Conservation (phyloP, 2,113 vertebrate species). For the Petroica traversi region DNA sequence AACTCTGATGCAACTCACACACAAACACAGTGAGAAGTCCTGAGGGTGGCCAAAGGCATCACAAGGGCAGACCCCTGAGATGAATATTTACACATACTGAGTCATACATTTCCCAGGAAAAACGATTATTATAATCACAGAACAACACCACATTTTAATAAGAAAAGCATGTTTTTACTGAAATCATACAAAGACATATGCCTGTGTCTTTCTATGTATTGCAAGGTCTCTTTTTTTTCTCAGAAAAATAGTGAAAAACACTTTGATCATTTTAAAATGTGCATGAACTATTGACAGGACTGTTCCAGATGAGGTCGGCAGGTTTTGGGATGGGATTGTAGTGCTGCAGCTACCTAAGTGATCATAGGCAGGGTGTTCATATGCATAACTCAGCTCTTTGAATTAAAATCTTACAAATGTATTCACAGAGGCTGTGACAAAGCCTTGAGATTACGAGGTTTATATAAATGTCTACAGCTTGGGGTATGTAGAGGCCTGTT, state of each 20-base stretch:
- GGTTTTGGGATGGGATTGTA: neutral
- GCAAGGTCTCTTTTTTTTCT: neutral
- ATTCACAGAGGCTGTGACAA: neutral
- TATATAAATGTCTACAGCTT: neutral
- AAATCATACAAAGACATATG: constrained; percentile 2
- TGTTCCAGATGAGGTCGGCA: neutral
- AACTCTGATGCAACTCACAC: neutral
- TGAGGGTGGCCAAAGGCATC: neutral
- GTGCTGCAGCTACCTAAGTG: neutral
- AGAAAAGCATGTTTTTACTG: constrained; percentile 24
- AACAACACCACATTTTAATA: neutral
- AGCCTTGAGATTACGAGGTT: neutral
- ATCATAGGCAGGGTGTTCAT: neutral
- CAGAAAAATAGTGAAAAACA: neutral
- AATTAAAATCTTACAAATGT: neutral
- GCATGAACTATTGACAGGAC: neutral
- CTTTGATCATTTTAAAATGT: neutral
- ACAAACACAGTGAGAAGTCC: neutral
- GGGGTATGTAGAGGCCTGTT: neutral
- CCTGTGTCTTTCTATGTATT: neutral
- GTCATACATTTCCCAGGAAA: neutral
- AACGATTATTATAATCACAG: neutral
- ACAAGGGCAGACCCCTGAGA: neutral
- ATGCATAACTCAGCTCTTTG: neutral
- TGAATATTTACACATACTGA: neutral